Base-by-base conservation (phyloP, 2,113 vertebrate species). In the Loxodonta africana region DNA sequence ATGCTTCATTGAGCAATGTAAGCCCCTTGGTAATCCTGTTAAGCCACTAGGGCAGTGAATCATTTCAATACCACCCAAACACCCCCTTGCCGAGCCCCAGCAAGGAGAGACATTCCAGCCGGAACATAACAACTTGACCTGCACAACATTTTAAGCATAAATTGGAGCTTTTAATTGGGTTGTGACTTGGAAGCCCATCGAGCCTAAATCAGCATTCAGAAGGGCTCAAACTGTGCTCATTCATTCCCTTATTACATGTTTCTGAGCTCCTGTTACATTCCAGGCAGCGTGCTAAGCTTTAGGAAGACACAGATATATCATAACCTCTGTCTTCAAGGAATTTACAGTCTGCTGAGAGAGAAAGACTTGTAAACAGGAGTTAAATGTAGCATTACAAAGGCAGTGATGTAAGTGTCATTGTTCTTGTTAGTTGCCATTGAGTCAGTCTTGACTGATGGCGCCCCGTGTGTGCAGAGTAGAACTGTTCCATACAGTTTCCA, bases 131-230 rank as follows among this genome's bases (percentile, higher is more conserved):
- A 97, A 97, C 94, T 93, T 96, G 93, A 98, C 93, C 86, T 80
- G n/a, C 90, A 95, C 97, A 91, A 97, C 80, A 96, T 97, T 98
- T 97, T 98, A 83, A 96, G 92, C 76, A 95, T 81, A 97, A 98
- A 95, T 94, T 95, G 74, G 41, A 97, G 97, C 71, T 98, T 97
- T 98, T 97, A 98, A 96, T 98, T 97, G 94, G 88, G 77, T 95
- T 97, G 95, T 95, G 96, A 65, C 95, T 92, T 94, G 96, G 95
- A 97, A 97, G 86, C 77, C 30, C 92, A 95, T 96, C 89, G 73
- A 65, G 25, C 37, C 77, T 62, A 48, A 60, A 12, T 71, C 20
- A 17, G 14, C 51, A 41, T 41, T 83, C 26, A 76, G 28, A 63
- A 83, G 17, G n/a, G 41, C 8, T 53, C 41, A 37, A 46, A 4